Evolutionary conservation across 2,888 invertebrate genomes (phyloP).

Genomic region (Autographa pulchrina): DNA sequence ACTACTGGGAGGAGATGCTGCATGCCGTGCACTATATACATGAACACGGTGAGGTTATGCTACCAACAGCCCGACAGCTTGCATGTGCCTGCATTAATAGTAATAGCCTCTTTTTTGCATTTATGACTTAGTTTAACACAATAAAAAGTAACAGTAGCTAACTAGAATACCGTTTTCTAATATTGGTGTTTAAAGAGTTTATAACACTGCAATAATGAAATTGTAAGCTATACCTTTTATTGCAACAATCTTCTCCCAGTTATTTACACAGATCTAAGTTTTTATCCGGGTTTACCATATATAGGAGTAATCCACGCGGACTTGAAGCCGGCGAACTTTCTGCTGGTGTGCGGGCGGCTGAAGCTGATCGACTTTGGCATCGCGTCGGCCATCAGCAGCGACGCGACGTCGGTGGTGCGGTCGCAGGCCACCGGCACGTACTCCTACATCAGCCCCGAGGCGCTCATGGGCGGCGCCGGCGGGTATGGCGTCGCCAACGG

Average conservation of each 20-base stretch:
- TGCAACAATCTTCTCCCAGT: no score
- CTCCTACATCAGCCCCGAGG: slow-evolving; percentile 99
- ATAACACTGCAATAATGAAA: no score
- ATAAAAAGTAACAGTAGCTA: no score
- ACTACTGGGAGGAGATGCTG: slow-evolving; percentile 98
- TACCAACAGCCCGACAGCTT: no score
- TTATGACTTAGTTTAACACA: no score
- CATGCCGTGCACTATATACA: slow-evolving; percentile 97
- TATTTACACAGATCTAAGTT: no score
- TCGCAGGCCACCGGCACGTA: slow-evolving; percentile 96
- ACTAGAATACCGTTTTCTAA: no score
- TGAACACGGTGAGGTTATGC: slow-evolving; percentile 91
- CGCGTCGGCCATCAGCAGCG: slow-evolving; percentile 95
- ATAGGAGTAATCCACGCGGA: slow-evolving; percentile 98
- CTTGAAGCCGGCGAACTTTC: slow-evolving; percentile 98
- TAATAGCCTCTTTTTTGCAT: no score
- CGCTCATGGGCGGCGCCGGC: slow-evolving; percentile 91
- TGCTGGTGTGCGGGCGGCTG: slow-evolving; percentile 94
- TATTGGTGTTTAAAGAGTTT: no score
- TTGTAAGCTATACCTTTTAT: no score
- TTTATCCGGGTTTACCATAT: not conserved
- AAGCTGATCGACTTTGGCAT: slow-evolving; percentile 99
- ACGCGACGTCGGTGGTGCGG: slow-evolving; percentile 96
- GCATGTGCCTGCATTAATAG: no score
- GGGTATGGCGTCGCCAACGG: slow-evolving; percentile 74